phyloP scores from a whole-genome alignment of 2,113 vertebrate genomes.

The Engystomops pustulosus region DNA sequence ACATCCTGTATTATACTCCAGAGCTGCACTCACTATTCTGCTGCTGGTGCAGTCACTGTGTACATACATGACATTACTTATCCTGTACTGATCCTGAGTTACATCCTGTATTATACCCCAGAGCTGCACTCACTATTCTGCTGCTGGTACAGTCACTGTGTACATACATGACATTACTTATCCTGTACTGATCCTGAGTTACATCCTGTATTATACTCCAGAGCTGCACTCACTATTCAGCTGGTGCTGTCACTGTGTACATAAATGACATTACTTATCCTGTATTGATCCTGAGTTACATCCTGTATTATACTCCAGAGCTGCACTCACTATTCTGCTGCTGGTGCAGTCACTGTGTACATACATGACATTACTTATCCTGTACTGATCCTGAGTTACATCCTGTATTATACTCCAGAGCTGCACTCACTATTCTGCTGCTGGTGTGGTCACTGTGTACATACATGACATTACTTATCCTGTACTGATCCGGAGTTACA shows the following conservation, averaged over 20 bases:
- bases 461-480: neutral
- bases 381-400: too few relatives aligned
- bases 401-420: neutral
- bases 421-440: neutral
- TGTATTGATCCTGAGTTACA: too few relatives aligned
- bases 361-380: neutral
- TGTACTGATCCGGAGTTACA: too few relatives aligned
- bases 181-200: too few relatives aligned
- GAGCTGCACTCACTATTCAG: neutral
- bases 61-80: neutral
- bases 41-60: neutral
- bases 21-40: neutral
- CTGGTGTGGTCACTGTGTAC: neutral
- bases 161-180: neutral
- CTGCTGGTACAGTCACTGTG: neutral
- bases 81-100: neutral
- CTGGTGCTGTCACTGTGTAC: neutral
- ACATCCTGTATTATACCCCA: neutral
- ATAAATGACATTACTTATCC: neutral
- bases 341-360: neutral
- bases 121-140: constrained; percentile 2
- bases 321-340: too few relatives aligned
- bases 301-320: neutral
- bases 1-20: neutral
- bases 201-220: neutral